Evolutionary conservation across 2,113 vertebrate species (phyloP).

Genomic region (Pipa parva): DNA sequence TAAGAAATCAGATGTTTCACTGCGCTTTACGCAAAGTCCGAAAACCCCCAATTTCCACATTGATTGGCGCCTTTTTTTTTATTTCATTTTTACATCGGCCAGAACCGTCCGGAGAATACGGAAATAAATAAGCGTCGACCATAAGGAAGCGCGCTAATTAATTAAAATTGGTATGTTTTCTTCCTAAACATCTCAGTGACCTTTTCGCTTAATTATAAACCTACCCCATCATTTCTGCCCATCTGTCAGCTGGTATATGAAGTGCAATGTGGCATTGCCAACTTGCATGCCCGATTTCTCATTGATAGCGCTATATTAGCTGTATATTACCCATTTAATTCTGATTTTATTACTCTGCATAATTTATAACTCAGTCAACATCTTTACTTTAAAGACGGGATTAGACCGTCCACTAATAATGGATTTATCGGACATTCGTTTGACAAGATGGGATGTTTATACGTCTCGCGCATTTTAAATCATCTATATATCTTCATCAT

Average conservation of each 20-base stretch:
- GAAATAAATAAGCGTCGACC: slow-evolving; percentile 26
- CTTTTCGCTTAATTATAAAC: slow-evolving; percentile 32
- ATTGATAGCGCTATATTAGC: not conserved
- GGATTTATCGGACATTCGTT: no score
- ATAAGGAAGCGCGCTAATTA: slow-evolving; percentile 33
- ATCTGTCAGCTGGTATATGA: slow-evolving; percentile 35
- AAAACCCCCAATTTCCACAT: not conserved
- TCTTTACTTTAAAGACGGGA: no score
- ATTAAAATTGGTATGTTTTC: slow-evolving; percentile 26
- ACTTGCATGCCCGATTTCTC: not conserved
- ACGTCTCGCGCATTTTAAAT: no score
- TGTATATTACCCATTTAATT: not conserved
- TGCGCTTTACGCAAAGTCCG: not conserved
- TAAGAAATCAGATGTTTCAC: not conserved
- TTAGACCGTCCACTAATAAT: no score
- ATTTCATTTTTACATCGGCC: no score
- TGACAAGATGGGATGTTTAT: no score
- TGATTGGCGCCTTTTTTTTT: slow-evolving; percentile 23
- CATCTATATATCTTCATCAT: no score
- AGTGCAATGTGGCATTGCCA: slow-evolving; percentile 18
- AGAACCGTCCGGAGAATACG: slow-evolving; percentile 25
- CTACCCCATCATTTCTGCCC: slow-evolving; percentile 17
- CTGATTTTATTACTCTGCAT: slow-evolving; percentile 1
- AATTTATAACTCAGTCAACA: not conserved
- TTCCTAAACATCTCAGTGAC: slow-evolving; percentile 24